Percentiles rank a stretch among this genome's conserved stretches.
These are phyloP conservation scores for Leptopilina clavipes DNA, from an alignment of 1,140 invertebrate species.

Conservation along the genomic window DNA sequence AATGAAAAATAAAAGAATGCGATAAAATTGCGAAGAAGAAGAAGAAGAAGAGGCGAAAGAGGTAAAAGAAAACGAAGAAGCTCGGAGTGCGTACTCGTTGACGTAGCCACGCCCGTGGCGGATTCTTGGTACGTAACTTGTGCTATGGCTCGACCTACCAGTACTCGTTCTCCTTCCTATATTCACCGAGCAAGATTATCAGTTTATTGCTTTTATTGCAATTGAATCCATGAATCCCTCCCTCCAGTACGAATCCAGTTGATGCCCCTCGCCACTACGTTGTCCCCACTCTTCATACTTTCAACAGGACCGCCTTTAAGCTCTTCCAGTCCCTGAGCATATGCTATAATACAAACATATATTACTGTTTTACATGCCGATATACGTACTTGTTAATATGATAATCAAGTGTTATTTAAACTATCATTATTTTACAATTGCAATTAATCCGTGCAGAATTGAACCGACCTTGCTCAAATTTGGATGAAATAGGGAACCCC, in stretches of 20 bases:
- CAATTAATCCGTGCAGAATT: too few species aligned
- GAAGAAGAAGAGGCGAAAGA: conserved; percentile 41
- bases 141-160: conserved; percentile 74
- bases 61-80: conserved; percentile 61
- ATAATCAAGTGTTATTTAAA: not conserved
- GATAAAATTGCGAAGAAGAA: conserved; percentile 44
- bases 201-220: conserved; percentile 72
- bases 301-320: conserved; percentile 39
- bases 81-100: conserved; percentile 62
- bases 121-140: conserved; percentile 75
- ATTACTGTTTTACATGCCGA: not conserved
- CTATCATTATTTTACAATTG: not conserved
- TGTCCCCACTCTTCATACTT: conserved; percentile 40
- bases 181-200: conserved; percentile 63
- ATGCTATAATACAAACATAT: not conserved
- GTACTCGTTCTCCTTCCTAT: conserved; percentile 58
- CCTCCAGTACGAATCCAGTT: conserved; percentile 36
- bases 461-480: too few species aligned
- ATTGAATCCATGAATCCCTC: conserved; percentile 66
- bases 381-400: not conserved
- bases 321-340: conserved; percentile 32
- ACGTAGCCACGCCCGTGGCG: conserved; percentile 74
- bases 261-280: conserved; percentile 29
- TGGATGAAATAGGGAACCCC: too few species aligned
- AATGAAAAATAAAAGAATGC: conserved; percentile 37